Evolutionary conservation across 1,140 invertebrate species (phyloP), one percentile per base, ranked within the genome.

Genomic region (Macrotrachela quadricornifera): DNA sequence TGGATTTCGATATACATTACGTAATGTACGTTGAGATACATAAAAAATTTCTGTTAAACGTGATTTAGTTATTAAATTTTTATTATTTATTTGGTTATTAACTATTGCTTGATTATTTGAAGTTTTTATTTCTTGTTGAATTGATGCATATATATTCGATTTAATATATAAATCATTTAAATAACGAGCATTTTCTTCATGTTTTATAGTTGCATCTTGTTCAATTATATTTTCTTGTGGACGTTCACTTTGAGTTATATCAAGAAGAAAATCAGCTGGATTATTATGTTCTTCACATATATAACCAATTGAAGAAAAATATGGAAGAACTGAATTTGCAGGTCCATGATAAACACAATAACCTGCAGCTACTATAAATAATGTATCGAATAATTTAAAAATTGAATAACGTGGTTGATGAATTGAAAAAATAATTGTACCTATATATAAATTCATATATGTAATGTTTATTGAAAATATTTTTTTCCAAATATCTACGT

Each of bases 331-430:
- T 10, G 68, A 59, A 10, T 52, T 21, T 15, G 60, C 38, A 14
- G 58, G 57, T 2, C 69, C 69, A 56, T 68, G 62, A 54, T 67
- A 71, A 1, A 67, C 61, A 12, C 55, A 55, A 49, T 64, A 56
- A 13, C 69, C 69, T 9, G 59, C 49, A 14, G 62, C 62, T 14
- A 71, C 50, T 17, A 71, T 51, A 46, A 63, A 61, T 0, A 70
- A 46, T 9, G 46, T 56, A 50, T 70, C 65, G 61, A 69, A 70
- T 45, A 67, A 54, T 21, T 63, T 59, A 57, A 59, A 71, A 42
- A 71, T 70, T 42, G 65, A 65, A 50, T 61, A 71, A 3, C 68
- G 60, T 17, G 68, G 69, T 57, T 71, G 69, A 57, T 71, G 69
- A 17, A 71, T 69, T 6, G 68, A 69, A 51, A 71, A 66, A 10